Percentiles rank a stretch among this genome's conserved stretches.
phyloP scores from a whole-genome alignment of 2,797 vertebrate species.

The Acipenser ruthenus region DNA sequence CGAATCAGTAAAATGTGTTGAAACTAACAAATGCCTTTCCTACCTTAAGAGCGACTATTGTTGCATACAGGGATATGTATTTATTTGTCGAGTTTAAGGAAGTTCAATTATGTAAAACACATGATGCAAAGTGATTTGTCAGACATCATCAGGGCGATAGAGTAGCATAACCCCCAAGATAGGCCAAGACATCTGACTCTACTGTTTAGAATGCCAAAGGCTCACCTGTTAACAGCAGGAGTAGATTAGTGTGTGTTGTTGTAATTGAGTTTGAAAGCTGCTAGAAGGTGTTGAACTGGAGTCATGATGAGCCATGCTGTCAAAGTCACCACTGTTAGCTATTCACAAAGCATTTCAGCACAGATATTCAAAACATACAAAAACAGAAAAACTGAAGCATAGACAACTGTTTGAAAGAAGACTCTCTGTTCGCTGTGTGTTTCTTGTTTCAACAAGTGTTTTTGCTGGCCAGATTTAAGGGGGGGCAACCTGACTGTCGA shows the following conservation, averaged over 20 bases:
- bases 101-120: neutral
- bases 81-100: neutral
- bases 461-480: too few relatives aligned
- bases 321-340: neutral
- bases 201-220: constrained; percentile 4
- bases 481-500: too few relatives aligned
- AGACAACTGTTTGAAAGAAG: too few relatives aligned
- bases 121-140: constrained; percentile 1
- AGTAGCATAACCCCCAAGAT: neutral
- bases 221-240: neutral
- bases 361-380: too few relatives aligned
- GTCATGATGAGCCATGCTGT: neutral
- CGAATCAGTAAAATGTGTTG: too few relatives aligned
- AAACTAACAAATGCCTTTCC: too few relatives aligned
- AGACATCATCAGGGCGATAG: neutral
- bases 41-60: too few relatives aligned
- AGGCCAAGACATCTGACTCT: neutral
- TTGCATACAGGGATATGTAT: too few relatives aligned
- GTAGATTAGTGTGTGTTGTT: neutral
- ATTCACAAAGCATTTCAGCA: neutral
- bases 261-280: neutral
- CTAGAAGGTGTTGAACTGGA: neutral
- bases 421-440: too few relatives aligned
- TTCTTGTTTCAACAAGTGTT: too few relatives aligned
- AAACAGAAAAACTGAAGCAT: too few relatives aligned